These are phyloP conservation scores for Akabosia matsudoensis DNA, from an alignment of 1,140 invertebrate species.

Conservation along the genomic window DNA sequence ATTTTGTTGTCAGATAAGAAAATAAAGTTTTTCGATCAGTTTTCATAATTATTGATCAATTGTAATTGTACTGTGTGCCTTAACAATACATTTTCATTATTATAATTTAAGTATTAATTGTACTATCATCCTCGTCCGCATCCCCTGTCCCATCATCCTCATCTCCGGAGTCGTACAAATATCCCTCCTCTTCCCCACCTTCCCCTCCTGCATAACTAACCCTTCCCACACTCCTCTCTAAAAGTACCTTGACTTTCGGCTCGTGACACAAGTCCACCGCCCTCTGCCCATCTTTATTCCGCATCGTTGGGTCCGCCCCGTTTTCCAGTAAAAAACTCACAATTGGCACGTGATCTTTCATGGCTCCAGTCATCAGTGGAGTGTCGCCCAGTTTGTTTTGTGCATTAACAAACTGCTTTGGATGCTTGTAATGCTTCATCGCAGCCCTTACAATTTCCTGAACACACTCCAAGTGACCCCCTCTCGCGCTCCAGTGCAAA, in stretches of 20 bases:
- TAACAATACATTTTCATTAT: too few relatives aligned
- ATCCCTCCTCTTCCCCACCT: constrained; percentile 15
- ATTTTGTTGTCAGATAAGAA: too few relatives aligned
- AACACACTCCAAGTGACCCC: constrained; percentile 58
- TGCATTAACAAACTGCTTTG: constrained; percentile 55
- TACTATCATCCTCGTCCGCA: background rate
- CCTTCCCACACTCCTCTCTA: constrained; percentile 45
- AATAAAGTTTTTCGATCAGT: too few relatives aligned
- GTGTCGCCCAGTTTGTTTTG: constrained; percentile 64
- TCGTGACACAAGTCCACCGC: constrained; percentile 58
- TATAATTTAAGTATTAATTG: too few relatives aligned
- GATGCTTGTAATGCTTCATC: constrained; percentile 28
- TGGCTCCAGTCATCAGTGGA: constrained; percentile 59
- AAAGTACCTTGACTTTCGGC: constrained; percentile 49
- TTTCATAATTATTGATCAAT: too few relatives aligned
- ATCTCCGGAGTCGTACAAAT: constrained; percentile 30
- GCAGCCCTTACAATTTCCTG: constrained; percentile 50
- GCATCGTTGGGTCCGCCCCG: constrained; percentile 57
- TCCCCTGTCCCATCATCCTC: background rate
- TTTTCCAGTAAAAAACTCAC: constrained; percentile 61
- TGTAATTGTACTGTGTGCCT: too few relatives aligned
- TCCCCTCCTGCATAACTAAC: constrained; percentile 42
- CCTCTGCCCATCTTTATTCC: constrained; percentile 58
- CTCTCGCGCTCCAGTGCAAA: constrained; percentile 59
- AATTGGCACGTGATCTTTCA: constrained; percentile 60